Conservation (phyloP, 2,113 vertebrate genomes). For the Lontra canadensis region DNA sequence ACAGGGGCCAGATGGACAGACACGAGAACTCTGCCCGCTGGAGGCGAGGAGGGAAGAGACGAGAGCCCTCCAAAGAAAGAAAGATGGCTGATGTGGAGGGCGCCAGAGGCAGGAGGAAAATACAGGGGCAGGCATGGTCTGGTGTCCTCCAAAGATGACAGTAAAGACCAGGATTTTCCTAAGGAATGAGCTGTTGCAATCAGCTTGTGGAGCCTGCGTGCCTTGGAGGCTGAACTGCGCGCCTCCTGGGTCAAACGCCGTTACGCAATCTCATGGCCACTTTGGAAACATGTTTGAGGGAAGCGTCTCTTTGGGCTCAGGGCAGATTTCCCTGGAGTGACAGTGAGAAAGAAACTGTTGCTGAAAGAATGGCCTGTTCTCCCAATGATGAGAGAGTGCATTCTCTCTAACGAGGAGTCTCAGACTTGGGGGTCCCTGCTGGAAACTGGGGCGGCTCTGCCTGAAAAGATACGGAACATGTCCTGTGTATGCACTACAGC, state of each 20-base stretch:
- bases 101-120: neutral
- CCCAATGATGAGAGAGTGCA: rapidly evolving
- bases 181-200: no score
- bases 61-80: neutral
- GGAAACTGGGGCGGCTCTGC: neutral
- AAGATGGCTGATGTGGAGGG: no score
- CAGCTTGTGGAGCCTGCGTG: rapidly evolving
- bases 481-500: rapidly evolving
- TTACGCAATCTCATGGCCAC: neutral
- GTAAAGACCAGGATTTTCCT: neutral
- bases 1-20: neutral
- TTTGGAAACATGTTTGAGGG: neutral
- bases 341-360: neutral
- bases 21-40: neutral
- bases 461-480: rapidly evolving
- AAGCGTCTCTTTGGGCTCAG: neutral
- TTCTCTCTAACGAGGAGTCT: neutral
- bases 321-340: neutral
- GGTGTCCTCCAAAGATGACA: rapidly evolving
- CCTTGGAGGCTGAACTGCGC: neutral
- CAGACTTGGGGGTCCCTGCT: neutral
- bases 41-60: no score
- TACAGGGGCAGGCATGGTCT: rapidly evolving
- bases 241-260: neutral
- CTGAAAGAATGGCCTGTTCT: neutral